Evolutionary conservation across 2,797 vertebrate species (phyloP).

Genomic region (Rhynchotus rufescens): DNA sequence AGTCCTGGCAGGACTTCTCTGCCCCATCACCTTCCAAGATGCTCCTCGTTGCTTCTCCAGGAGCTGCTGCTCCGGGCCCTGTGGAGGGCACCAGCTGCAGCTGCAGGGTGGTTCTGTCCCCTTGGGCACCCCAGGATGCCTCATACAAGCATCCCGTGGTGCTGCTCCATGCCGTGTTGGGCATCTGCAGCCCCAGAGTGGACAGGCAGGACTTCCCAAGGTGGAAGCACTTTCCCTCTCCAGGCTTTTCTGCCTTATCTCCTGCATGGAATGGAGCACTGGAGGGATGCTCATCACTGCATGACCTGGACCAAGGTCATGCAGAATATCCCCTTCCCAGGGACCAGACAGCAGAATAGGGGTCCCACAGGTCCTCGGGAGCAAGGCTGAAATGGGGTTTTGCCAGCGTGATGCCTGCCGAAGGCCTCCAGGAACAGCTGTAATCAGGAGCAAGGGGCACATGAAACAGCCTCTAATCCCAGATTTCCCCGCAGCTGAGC

Average conservation of each 20-base stretch:
- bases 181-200: neutral
- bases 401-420: neutral
- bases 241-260: neutral
- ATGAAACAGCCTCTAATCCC: constrained; percentile 22
- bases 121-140: neutral
- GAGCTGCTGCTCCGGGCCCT: neutral
- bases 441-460: neutral
- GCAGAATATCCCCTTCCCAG: neutral
- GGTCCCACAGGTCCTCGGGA: neutral
- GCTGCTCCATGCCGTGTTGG: accelerated
- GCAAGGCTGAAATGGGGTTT: neutral
- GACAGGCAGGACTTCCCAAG: neutral
- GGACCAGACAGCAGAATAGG: neutral
- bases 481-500: constrained; percentile 39
- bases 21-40: accelerated
- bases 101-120: accelerated
- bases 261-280: neutral
- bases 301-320: neutral
- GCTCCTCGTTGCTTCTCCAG: neutral
- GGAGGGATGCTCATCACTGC: neutral
- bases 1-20: neutral
- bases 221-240: neutral
- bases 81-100: accelerated
- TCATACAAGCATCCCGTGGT: neutral
- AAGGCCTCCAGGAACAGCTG: neutral